Conservation (phyloP, 2,797 vertebrate genomes). For the Parambassis ranga region DNA sequence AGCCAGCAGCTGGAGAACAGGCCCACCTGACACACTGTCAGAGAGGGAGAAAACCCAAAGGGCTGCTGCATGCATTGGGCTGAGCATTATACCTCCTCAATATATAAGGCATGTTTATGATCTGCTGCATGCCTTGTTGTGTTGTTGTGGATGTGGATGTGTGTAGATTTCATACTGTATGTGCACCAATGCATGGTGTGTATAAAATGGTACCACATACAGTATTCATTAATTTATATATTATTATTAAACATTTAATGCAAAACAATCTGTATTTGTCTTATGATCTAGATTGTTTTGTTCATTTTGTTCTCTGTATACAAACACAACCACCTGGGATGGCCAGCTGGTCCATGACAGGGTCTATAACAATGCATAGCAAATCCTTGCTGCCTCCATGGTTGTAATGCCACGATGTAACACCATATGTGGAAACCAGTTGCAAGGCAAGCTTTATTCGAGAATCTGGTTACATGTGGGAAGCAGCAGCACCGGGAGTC, state of each 20-base stretch:
- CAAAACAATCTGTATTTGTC: not conserved
- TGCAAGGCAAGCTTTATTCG: no score
- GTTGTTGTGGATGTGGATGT: not conserved
- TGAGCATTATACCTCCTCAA: slow-evolving; percentile 34
- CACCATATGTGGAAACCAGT: no score
- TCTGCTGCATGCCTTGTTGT: not conserved
- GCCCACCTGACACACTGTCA: slow-evolving; percentile 60
- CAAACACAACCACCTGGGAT: no score
- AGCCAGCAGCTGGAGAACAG: slow-evolving; percentile 63
- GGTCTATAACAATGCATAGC: no score
- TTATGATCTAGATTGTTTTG: not conserved
- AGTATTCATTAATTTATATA: no score
- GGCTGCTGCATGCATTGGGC: slow-evolving; percentile 33
- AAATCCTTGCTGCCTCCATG: no score
- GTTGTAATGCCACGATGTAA: no score
- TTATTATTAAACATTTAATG: no score
- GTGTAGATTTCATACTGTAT: not conserved
- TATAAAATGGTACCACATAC: no score
- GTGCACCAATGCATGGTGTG: not conserved
- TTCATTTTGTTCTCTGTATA: not conserved
- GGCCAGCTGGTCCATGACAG: no score
- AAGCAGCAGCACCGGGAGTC: no score
- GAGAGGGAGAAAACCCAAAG: slow-evolving; percentile 51
- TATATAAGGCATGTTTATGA: slow-evolving; percentile 15
- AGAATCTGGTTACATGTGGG: no score